Evolutionary conservation across 53 echinoderm and acorn worm species (phyloP).

Genomic region (Henricia sp.): DNA sequence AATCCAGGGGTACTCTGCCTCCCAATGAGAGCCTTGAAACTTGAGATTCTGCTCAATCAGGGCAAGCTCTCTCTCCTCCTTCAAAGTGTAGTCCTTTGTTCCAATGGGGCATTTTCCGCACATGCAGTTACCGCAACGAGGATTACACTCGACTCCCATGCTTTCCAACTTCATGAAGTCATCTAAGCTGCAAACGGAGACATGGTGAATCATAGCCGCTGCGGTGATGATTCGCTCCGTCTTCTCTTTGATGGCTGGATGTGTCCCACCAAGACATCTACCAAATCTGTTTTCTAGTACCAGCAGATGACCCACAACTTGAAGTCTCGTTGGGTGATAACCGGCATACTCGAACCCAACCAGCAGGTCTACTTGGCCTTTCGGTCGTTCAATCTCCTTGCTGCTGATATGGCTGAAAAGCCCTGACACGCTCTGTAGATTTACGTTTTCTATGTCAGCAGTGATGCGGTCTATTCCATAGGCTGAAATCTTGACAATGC

Average conservation of each 20-base stretch:
- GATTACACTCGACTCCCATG: slow-evolving; percentile 57
- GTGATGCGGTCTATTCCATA: slow-evolving; percentile 63
- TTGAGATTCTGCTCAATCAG: too few relatives aligned
- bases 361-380: too few relatives aligned
- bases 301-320: too few relatives aligned
- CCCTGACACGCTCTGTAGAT: too few relatives aligned
- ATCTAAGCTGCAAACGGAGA: slow-evolving; percentile 40
- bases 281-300: slow-evolving; percentile 49
- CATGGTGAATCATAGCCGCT: slow-evolving; percentile 38
- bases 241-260: slow-evolving; percentile 31
- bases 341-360: too few relatives aligned
- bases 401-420: slow-evolving; percentile 1
- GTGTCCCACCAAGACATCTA: slow-evolving; percentile 26
- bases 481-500: slow-evolving; percentile 20
- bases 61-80: too few relatives aligned
- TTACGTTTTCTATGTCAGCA: slow-evolving; percentile 37
- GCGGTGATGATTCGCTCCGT: too few relatives aligned
- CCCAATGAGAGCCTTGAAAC: too few relatives aligned
- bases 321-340: too few relatives aligned
- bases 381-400: neutral
- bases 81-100: too few relatives aligned
- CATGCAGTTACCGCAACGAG: slow-evolving; percentile 33
- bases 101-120: neutral
- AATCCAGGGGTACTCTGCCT: too few relatives aligned
- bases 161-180: slow-evolving; percentile 58